phyloP scores from a whole-genome alignment of 2,888 invertebrate species.

The Heliconius charithonia region DNA sequence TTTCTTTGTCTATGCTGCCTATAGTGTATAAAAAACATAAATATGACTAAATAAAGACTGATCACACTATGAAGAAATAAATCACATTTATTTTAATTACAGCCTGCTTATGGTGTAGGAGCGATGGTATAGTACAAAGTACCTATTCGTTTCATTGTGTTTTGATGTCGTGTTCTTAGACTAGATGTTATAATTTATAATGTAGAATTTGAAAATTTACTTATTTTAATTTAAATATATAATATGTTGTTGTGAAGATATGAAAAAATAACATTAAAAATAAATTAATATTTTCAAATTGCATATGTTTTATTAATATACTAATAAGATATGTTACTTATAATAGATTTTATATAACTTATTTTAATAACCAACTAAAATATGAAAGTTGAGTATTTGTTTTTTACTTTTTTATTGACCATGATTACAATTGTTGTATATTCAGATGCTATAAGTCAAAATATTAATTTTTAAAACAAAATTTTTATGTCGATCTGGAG shows the following conservation, averaged over 20 bases:
- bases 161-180: constrained; percentile 40
- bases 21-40: too few species aligned
- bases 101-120: constrained; percentile 68
- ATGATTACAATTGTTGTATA: neutral
- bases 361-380: neutral
- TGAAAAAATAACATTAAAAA: neutral
- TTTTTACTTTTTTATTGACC: neutral
- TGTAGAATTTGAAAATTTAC: neutral
- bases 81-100: constrained; percentile 55
- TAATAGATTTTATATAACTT: constrained; percentile 1
- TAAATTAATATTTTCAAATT: neutral
- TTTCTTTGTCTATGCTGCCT: too few species aligned
- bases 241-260: neutral
- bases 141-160: constrained; percentile 59
- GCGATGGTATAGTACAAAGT: constrained; percentile 75
- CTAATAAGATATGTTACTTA: neutral
- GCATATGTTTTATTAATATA: neutral
- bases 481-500: neutral
- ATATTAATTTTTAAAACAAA: neutral
- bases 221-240: neutral
- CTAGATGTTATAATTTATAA: neutral
- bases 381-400: neutral
- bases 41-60: too few species aligned
- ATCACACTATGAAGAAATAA: too few species aligned
- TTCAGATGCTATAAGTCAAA: neutral